These are phyloP conservation scores for Stegostoma tigrinum DNA, from an alignment of 2,113 vertebrate genomes.

Conservation along the genomic window DNA sequence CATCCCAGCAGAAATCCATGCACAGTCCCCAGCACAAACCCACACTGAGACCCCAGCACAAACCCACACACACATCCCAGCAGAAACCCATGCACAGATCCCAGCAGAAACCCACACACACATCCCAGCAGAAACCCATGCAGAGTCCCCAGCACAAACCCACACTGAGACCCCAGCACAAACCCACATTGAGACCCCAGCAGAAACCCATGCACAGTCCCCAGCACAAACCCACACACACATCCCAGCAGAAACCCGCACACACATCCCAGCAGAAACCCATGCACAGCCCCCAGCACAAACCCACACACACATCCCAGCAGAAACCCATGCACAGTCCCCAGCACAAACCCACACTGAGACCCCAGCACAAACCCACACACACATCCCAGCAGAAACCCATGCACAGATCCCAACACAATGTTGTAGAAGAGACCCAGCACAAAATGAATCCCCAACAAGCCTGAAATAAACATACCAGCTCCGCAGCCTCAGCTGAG, in stretches of 20 bases:
- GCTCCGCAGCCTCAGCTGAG: not conserved
- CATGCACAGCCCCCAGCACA: not conserved
- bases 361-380: not conserved
- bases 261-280: not conserved
- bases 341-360: no score
- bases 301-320: not conserved
- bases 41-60: no score
- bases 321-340: not conserved
- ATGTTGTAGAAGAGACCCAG: not conserved
- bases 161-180: no score
- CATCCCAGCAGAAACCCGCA: not conserved
- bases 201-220: not conserved
- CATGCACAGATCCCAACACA: not conserved
- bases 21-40: not conserved
- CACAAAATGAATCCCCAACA: not conserved
- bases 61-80: no score
- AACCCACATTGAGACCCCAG: not conserved
- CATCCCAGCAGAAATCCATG: not conserved
- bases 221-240: not conserved
- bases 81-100: no score
- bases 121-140: not conserved
- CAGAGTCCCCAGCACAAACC: not conserved
- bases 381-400: not conserved
- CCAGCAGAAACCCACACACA: not conserved
- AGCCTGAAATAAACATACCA: not conserved